Evolutionary conservation across 2,888 invertebrate genomes (phyloP), one percentile per base, ranked within the genome.

Genomic region (Morpho deidamia): DNA sequence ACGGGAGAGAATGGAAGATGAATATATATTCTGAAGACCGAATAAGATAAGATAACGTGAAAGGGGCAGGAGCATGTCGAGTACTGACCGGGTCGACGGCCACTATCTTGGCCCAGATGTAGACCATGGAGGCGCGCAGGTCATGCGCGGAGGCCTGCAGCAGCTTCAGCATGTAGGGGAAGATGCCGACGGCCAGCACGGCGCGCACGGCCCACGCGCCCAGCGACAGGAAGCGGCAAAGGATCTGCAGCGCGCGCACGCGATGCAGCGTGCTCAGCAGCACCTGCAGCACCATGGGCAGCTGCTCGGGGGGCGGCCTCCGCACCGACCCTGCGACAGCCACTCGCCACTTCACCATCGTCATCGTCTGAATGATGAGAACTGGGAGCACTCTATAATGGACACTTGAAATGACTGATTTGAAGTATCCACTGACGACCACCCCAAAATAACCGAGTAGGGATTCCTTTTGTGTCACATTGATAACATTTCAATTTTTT

Each of bases 21-120:
- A 23, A 23, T 3, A 3, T 23, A 23, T 23, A 23, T 37, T 7
- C 7, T 4, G 37, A 37, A 7, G 37, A 8, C 7, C 8, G 3
- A 37, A 7, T 1, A 1, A 3, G 1, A 37, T n/a, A 7, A 5
- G 37, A 37, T 37, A 8, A 10, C 2, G 37, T 1, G 37, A 2
- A 2, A 8, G 37, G 37, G 37, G 2, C 1, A 5, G 37, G 1
- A 5, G 37, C 10, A 10, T 2, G 37, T 5, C 2, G 2, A 10
- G 37, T 4, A 23, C 93, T 92, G 72, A 96, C 97, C 77, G 94
- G 95, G 79, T 99, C 99, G 7, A 99, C 97, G 34, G 99, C 98
- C 55, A 99, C 90, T 69, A 99, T 98, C 90, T 99, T 98, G 11
- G 99, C 98, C 99, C 99, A 99, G 67, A 99, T 99, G 81, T 98